Base-by-base conservation (phyloP, 2,113 vertebrate genomes). In the Epinephelus cyanopodus region DNA sequence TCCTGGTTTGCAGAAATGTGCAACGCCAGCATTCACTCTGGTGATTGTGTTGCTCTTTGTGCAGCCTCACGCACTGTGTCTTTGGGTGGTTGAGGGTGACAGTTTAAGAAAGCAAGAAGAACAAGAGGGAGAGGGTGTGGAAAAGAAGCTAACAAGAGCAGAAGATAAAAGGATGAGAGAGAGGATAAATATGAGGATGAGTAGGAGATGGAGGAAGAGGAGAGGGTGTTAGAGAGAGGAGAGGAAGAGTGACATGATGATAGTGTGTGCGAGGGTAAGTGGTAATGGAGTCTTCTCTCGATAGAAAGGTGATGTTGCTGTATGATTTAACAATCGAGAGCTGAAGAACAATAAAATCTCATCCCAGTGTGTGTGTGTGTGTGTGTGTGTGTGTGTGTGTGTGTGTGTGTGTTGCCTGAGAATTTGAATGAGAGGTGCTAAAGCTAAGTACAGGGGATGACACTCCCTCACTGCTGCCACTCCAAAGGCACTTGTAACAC, bases 401-500 rank as follows among this genome's bases (percentile, higher is more conserved):
- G 58, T 61, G 58, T 61, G 58, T 33, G 58, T 19, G 45, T 48
- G 63, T 48, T 37, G 33, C 33, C 6, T 37, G 33, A 37, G 33
- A 7, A 68, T 87, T 69, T 85, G 78, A 83, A 81, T 62, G 77
- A 80, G 68, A 52, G 18, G 42, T 62, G 57, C 57, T 79, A 72
- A 79, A 85, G 89, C 85, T 88, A 90, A 88, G 81, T 87, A 83
- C 14, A 69, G 82, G 54, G 69, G 71, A 77, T 78, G 90, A 89
- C 86, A 89, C 80, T 42, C 64, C 82, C 54, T 85, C 86, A 71
- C 68, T 67, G 69, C 83, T 89, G 70, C 89, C 90, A 87, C 91
- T 92, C 74, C 63, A 87, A n/a, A 88, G 73, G 72, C 87, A 87
- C 88, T 91, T 84, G 86, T 89, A 80, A 72, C 83, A 83, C 86